phyloP scores from a whole-genome alignment of 2,113 vertebrate genomes.

The Triplophysa dalaica region DNA sequence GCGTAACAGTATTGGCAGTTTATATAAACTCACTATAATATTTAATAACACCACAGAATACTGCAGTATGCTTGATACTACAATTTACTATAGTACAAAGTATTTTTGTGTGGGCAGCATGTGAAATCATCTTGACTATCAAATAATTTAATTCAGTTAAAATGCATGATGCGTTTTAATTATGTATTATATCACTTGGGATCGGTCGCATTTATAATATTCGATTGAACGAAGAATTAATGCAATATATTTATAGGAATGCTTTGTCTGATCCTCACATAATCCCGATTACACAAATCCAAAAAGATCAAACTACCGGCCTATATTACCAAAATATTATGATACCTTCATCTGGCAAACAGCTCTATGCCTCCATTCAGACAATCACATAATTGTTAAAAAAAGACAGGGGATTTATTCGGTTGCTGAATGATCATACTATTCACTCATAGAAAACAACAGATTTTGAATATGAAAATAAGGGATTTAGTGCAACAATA shows the following conservation, averaged over 20 bases:
- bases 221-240: conserved; percentile 24
- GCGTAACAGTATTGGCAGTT: no score
- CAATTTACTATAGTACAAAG: no score
- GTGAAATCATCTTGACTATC: not conserved
- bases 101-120: no score
- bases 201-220: conserved; percentile 19
- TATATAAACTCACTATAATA: no score
- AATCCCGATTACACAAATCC: conserved; percentile 39
- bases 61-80: no score
- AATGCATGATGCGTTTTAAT: not conserved
- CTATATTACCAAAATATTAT: conserved; percentile 36
- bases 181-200: not conserved
- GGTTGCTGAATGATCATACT: not conserved
- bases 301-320: conserved; percentile 30
- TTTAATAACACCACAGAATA: no score
- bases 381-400: not conserved
- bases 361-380: conserved; percentile 12
- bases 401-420: not conserved
- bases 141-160: not conserved
- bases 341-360: conserved; percentile 18
- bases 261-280: conserved; percentile 30
- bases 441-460: not conserved
- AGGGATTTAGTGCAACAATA: not conserved
- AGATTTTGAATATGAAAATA: not conserved
- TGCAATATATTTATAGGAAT: conserved; percentile 24